phyloP scores from a whole-genome alignment of 2,797 vertebrate species.

The Furcifer pardalis region DNA sequence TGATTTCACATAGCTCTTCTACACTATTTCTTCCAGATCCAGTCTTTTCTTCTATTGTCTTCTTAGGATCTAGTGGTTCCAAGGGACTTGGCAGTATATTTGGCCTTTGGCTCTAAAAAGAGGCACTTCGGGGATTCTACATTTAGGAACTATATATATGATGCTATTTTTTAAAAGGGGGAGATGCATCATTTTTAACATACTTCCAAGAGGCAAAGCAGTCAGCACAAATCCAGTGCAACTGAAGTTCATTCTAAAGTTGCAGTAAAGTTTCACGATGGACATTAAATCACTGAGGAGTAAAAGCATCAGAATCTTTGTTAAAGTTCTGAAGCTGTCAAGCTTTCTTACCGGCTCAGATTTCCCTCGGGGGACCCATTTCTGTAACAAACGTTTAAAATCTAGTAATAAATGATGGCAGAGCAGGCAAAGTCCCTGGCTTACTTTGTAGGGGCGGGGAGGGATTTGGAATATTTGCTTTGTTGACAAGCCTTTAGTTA shows the following conservation, averaged over 20 bases:
- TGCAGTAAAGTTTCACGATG: slow-evolving; percentile 65
- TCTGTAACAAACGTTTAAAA: slow-evolving; percentile 55
- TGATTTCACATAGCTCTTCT: not conserved
- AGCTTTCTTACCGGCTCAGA: slow-evolving; percentile 46
- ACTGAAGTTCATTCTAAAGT: slow-evolving; percentile 70
- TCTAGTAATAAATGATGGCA: slow-evolving; percentile 63
- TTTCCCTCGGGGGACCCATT: slow-evolving; percentile 64
- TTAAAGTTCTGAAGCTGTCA: slow-evolving; percentile 50
- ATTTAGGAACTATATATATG: not conserved
- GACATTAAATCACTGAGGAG: slow-evolving; percentile 61
- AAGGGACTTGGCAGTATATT: not conserved
- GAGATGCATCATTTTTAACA: slow-evolving; percentile 36
- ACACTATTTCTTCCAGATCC: not conserved
- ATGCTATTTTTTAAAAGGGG: not conserved
- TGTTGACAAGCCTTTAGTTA: slow-evolving; percentile 7
- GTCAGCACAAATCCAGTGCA: slow-evolving; percentile 54
- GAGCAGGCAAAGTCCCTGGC: slow-evolving; percentile 39
- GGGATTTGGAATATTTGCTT: slow-evolving; percentile 2
- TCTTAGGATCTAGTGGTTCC: not conserved
- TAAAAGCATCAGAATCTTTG: slow-evolving; percentile 56
- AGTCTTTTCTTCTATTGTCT: not conserved
- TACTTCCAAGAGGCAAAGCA: slow-evolving; percentile 25
- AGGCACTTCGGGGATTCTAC: not conserved
- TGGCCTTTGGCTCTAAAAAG: not conserved
- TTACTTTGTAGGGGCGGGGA: not conserved